Percentiles rank a stretch among this genome's conserved stretches.
phyloP scores from a whole-genome alignment of 2,888 invertebrate genomes.

The Buathra laborator region DNA sequence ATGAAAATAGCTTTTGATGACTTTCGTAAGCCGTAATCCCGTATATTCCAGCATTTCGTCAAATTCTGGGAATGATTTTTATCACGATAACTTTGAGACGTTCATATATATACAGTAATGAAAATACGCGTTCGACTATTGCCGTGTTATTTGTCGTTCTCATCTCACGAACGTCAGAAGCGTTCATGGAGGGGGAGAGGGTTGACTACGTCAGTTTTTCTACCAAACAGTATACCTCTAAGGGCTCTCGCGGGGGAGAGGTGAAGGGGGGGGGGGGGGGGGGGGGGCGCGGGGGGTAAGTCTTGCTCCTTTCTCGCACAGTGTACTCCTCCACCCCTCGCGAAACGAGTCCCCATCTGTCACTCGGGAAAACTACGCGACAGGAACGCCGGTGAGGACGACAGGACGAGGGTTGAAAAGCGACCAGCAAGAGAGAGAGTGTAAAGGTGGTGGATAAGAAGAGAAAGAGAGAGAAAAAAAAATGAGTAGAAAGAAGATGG shows the following conservation, averaged over 20 bases:
- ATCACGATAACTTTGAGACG: neutral
- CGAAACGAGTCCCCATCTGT: slow-evolving; percentile 46
- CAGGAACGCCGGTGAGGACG: slow-evolving; percentile 27
- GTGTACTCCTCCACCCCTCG: neutral
- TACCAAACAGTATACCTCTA: no score
- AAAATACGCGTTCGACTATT: slow-evolving; percentile 3
- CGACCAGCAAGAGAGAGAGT: slow-evolving; percentile 14
- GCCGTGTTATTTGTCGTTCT: neutral
- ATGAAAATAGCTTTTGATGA: slow-evolving; percentile 34
- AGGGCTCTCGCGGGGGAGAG: no score
- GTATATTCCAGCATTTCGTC: neutral
- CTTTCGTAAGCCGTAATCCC: neutral
- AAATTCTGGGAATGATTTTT: neutral
- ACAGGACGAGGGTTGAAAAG: slow-evolving; percentile 32
- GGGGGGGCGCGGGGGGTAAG: neutral
- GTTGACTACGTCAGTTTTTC: neutral
- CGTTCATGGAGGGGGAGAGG: neutral
- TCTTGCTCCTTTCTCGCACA: slow-evolving; percentile 8
- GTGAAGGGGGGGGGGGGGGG: no score
- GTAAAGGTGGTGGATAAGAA: neutral
- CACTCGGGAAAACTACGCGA: slow-evolving; percentile 54
- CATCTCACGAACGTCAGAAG: neutral
- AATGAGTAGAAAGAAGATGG: slow-evolving; percentile 16
- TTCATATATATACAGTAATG: neutral
- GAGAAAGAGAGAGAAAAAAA: slow-evolving; percentile 28